Percentiles rank a stretch among this genome's conserved stretches.
Conservation (phyloP, 2,113 vertebrate genomes). For the Mirounga angustirostris region DNA sequence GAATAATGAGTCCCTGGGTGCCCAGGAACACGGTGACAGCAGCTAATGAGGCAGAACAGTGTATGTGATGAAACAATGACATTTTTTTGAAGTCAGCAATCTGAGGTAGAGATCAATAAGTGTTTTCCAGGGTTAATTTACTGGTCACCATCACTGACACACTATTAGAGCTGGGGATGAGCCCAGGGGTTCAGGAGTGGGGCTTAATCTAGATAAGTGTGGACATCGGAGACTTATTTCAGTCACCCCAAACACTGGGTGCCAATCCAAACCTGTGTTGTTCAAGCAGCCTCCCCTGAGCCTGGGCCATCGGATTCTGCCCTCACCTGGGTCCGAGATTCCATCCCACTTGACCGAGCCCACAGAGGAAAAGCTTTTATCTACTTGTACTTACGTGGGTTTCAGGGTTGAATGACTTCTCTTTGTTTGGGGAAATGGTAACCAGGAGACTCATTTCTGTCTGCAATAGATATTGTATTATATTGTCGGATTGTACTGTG, state of each 20-base stretch:
- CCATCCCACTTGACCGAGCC: neutral
- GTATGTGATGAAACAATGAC: slow-evolving; percentile 77
- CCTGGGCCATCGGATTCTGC: neutral
- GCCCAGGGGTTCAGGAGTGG: slow-evolving; percentile 8
- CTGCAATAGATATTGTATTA: slow-evolving; percentile 20
- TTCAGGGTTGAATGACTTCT: slow-evolving; percentile 61
- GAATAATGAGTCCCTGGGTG: slow-evolving; percentile 73
- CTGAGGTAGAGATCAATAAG: slow-evolving; percentile 80
- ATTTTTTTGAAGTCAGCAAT: slow-evolving; percentile 84
- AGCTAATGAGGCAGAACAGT: slow-evolving; percentile 80
- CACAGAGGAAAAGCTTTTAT: neutral
- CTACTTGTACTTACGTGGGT: neutral
- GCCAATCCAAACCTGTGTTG: neutral
- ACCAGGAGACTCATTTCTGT: slow-evolving; percentile 60
- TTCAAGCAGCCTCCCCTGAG: neutral
- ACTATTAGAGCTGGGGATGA: slow-evolving; percentile 63
- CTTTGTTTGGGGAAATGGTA: slow-evolving; percentile 65
- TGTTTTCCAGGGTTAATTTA: slow-evolving; percentile 83
- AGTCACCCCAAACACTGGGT: neutral
- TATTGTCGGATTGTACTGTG: neutral
- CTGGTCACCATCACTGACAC: slow-evolving; percentile 69
- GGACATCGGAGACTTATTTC: slow-evolving; percentile 39
- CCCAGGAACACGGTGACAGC: slow-evolving; percentile 68
- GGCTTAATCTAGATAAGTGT: slow-evolving; percentile 49
- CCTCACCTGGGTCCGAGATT: accelerated